A percentile compares a stretch with the other conserved stretches of the same genome.
Conservation (phyloP, 1,140 invertebrate genomes). For the Arion vulgaris region DNA sequence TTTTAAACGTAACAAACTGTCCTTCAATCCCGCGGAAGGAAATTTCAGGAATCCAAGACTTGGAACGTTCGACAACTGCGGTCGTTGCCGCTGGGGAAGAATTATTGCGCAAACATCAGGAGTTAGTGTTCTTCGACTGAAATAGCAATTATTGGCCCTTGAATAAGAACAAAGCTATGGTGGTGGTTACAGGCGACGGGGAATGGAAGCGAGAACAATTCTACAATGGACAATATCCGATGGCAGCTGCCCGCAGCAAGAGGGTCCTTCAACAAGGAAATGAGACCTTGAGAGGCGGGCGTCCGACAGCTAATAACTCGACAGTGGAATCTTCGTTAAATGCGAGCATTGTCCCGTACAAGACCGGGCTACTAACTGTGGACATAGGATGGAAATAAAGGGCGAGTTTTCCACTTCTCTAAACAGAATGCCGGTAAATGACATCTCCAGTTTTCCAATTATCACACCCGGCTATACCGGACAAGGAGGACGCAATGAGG, state of each 20-base stretch:
- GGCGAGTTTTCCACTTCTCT: constrained; percentile 4
- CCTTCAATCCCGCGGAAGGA: no score
- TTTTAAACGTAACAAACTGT: no score
- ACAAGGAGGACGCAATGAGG: no score
- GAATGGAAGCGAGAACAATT: not conserved
- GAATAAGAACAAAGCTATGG: not conserved
- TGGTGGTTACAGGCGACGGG: not conserved
- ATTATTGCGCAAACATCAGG: not conserved
- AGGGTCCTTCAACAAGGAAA: not conserved
- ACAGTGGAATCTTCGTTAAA: not conserved
- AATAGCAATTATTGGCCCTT: not conserved
- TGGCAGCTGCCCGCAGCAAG: not conserved
- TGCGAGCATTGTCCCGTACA: not conserved
- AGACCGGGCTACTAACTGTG: not conserved
- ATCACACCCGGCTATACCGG: no score
- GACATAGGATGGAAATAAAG: not conserved
- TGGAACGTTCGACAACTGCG: no score
- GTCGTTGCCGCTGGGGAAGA: not conserved
- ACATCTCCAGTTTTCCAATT: not conserved
- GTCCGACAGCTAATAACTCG: not conserved
- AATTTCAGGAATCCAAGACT: no score
- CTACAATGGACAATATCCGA: not conserved
- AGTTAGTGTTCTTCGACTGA: not conserved
- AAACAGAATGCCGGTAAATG: not conserved
- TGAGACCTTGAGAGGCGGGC: not conserved